These are phyloP conservation scores for Cryptoblepharus egeriae DNA, from an alignment of 2,797 vertebrate species.

Conservation along the genomic window DNA sequence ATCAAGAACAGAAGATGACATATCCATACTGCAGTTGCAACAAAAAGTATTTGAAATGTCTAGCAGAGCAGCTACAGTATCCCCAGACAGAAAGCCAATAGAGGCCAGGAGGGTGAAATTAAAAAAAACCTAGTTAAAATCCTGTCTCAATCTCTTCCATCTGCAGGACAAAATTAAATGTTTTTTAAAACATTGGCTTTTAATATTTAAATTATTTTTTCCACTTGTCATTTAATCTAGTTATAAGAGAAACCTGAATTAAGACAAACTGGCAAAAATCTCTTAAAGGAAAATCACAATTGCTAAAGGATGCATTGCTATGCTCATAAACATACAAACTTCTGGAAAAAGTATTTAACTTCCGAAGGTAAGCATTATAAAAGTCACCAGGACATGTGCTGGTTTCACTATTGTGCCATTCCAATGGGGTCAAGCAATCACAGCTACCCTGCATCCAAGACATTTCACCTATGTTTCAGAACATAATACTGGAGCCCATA, in stretches of 20 bases:
- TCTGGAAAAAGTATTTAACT: too few relatives aligned
- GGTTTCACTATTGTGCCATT: too few relatives aligned
- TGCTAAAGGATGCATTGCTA: not conserved
- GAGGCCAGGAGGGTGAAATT: not conserved
- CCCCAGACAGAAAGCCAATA: not conserved
- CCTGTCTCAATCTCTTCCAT: not conserved
- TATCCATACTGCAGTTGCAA: not conserved
- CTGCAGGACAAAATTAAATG: not conserved
- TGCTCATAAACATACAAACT: not conserved
- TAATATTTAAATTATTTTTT: not conserved
- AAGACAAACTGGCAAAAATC: not conserved
- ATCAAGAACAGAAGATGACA: not conserved
- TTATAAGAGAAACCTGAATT: not conserved
- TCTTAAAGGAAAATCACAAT: not conserved
- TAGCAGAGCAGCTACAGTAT: not conserved
- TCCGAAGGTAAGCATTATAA: not conserved
- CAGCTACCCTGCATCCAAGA: too few relatives aligned
- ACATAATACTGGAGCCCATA: not conserved
- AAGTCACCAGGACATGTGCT: not conserved
- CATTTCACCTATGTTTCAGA: too few relatives aligned
- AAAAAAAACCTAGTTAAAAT: not conserved
- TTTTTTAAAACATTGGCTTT: too few relatives aligned
- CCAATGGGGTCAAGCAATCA: too few relatives aligned
- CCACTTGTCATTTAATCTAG: not conserved
- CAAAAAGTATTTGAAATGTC: not conserved